phyloP scores from a whole-genome alignment of 2,113 vertebrate species.

The Sinocyclocheilus grahami region DNA sequence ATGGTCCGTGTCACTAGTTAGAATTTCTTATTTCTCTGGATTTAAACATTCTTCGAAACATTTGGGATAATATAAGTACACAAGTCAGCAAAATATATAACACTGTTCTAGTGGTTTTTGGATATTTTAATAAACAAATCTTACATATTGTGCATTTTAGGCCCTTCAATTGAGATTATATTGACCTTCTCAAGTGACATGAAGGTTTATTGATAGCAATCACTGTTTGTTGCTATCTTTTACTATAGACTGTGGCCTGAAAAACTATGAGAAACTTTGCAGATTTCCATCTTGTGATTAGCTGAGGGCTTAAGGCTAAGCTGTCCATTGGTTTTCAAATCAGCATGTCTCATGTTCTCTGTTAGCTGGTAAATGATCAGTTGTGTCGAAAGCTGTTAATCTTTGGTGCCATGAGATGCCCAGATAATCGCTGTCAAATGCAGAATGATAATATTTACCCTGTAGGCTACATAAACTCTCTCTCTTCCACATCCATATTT shows the following conservation, averaged over 20 bases:
- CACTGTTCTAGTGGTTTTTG: too few relatives aligned
- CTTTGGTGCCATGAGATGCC: background rate
- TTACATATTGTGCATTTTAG: too few relatives aligned
- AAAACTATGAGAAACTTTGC: background rate
- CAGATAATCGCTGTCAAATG: constrained; percentile 19
- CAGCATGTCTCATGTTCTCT: background rate
- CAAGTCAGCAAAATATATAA: too few relatives aligned
- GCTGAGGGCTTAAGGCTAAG: background rate
- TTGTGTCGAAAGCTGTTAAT: constrained; percentile 1
- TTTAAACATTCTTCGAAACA: too few relatives aligned
- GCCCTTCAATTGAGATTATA: background rate
- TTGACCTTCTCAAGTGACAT: background rate
- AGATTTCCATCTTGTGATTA: background rate
- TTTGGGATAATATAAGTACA: too few relatives aligned
- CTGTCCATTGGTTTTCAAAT: background rate
- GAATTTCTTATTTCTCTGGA: too few relatives aligned
- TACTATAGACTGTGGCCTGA: background rate
- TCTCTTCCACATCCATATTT: constrained; percentile 28
- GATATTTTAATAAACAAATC: too few relatives aligned
- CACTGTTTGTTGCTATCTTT: background rate
- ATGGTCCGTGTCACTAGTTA: too few relatives aligned
- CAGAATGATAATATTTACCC: background rate
- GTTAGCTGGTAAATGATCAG: constrained; percentile 22
- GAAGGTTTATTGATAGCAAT: background rate
- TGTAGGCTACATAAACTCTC: background rate